Conservation (phyloP, 2,113 vertebrate species). For the Hemiprocne comata region DNA sequence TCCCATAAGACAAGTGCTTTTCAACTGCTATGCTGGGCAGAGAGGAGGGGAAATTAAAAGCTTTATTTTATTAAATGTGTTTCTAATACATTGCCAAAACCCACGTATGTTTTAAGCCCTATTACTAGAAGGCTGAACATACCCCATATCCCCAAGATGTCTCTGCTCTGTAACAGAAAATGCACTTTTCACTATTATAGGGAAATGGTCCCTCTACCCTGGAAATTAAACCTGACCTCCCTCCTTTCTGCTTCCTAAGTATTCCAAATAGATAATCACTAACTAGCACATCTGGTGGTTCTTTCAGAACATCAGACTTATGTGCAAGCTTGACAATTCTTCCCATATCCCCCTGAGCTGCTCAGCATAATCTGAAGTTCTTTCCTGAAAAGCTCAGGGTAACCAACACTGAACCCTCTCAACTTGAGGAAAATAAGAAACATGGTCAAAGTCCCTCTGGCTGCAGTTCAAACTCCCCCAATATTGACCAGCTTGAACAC, state of each 20-base stretch:
- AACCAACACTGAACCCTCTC: background rate
- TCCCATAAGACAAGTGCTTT: background rate
- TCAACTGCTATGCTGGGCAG: background rate
- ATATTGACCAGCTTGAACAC: background rate
- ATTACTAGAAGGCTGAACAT: background rate
- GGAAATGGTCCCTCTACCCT: background rate
- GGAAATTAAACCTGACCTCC: background rate
- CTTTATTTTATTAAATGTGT: background rate
- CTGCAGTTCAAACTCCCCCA: conserved; percentile 7
- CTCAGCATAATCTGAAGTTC: background rate
- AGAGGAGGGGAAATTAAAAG: background rate
- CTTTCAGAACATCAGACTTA: background rate
- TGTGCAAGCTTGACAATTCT: background rate
- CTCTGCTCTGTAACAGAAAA: background rate
- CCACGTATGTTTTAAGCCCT: background rate
- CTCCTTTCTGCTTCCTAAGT: background rate
- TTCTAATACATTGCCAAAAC: background rate
- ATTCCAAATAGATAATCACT: background rate
- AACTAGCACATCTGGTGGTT: background rate
- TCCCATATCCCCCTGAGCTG: background rate
- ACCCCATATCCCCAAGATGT: background rate
- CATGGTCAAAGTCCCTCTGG: background rate
- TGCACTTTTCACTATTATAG: background rate
- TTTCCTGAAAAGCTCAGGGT: conserved; percentile 10
- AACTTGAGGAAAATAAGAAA: conserved; percentile 11